A percentile compares a stretch with the other conserved stretches of the same genome.
phyloP scores from a whole-genome alignment of 2,888 invertebrate genomes.

The Idaea biselata region DNA sequence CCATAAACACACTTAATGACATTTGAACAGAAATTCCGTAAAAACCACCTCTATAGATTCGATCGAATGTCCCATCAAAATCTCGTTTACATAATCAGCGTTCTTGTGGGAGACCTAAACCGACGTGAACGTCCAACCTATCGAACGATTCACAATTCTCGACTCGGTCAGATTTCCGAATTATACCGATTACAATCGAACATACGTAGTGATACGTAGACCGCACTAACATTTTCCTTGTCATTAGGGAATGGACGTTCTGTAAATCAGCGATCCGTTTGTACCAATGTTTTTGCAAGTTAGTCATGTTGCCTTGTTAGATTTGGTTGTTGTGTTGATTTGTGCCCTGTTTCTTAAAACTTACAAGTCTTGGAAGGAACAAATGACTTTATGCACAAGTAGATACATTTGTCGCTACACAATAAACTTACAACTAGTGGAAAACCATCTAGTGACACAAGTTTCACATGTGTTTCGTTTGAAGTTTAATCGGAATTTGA shows the following conservation, averaged over 20 bases:
- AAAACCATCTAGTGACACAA: too few species aligned
- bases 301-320: not conserved
- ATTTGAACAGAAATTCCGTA: not conserved
- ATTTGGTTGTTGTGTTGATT: not conserved
- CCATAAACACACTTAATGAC: not conserved
- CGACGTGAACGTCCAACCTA: constrained; percentile 13
- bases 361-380: too few species aligned
- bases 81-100: constrained; percentile 28
- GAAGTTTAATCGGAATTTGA: too few species aligned
- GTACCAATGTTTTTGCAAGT: not conserved
- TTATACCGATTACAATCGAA: constrained; percentile 37
- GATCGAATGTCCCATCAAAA: constrained; percentile 24
- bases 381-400: too few species aligned
- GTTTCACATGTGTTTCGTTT: too few species aligned
- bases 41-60: constrained; percentile 17
- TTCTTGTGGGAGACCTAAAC: constrained; percentile 18
- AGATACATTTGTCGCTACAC: too few species aligned
- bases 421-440: too few species aligned
- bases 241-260: constrained; percentile 19
- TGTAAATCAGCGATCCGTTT: not conserved
- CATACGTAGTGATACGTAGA: constrained; percentile 33
- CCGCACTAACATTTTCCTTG: constrained; percentile 31
- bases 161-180: constrained; percentile 30
- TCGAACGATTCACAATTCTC: constrained; percentile 8
- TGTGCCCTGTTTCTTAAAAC: too few species aligned